A percentile compares a stretch with the other conserved stretches of the same genome.
phyloP scores from a whole-genome alignment of 2,113 vertebrate genomes.

The Sclerurus mexicanus region DNA sequence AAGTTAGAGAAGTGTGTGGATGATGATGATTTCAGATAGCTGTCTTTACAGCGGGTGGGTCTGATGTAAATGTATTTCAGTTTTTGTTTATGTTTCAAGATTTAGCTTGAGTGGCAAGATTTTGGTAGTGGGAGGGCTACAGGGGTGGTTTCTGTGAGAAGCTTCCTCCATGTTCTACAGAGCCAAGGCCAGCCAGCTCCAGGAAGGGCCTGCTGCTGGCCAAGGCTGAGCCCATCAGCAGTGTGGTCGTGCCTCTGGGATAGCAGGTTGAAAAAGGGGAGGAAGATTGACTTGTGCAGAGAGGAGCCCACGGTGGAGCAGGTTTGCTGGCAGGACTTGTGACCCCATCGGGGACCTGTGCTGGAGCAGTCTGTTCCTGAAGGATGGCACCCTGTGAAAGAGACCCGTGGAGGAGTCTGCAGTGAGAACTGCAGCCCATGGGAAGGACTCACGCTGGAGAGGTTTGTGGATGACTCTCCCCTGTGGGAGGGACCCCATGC shows the following conservation, averaged over 20 bases:
- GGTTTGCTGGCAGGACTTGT: neutral
- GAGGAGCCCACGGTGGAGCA: neutral
- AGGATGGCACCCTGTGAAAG: neutral
- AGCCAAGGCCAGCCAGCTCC: neutral
- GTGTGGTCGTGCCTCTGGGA: neutral
- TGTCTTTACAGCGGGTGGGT: neutral
- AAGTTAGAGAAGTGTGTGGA: neutral
- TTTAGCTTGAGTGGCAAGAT: neutral
- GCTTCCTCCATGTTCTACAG: neutral
- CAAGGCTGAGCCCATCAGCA: neutral
- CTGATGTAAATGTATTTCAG: neutral
- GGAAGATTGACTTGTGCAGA: neutral
- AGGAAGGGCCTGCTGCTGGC: neutral
- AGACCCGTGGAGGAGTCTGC: neutral
- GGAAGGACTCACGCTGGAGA: accelerated
- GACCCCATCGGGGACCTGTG: neutral
- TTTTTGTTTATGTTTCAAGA: neutral
- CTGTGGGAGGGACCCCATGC: neutral
- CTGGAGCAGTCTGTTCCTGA: neutral
- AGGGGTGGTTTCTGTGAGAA: neutral
- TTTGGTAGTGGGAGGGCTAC: neutral
- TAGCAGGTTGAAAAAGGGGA: neutral
- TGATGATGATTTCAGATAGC: neutral
- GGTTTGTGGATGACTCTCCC: neutral
- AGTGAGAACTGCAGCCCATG: neutral